Percentiles rank a stretch among this genome's conserved stretches.
Conservation (phyloP, 2,888 invertebrate species). For the Drosophila pegasa region DNA sequence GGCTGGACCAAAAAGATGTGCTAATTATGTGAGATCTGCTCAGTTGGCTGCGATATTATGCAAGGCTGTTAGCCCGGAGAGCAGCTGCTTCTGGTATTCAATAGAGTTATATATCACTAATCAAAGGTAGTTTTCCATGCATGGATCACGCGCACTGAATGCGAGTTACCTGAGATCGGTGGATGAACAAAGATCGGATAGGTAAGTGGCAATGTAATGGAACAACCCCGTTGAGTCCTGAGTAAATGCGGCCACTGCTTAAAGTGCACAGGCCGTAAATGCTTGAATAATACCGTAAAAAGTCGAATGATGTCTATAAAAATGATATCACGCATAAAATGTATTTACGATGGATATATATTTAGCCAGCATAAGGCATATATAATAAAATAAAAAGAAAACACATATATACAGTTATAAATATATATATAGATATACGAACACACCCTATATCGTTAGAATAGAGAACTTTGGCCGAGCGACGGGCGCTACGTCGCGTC, state of each 20-base stretch:
- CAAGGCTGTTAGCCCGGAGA: not conserved
- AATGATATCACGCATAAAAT: conserved; percentile 29
- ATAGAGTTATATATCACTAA: not conserved
- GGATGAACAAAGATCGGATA: not conserved
- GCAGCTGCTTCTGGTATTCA: not conserved
- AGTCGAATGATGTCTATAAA: conserved; percentile 18
- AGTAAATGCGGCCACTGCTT: not conserved
- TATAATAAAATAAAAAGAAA: conserved; percentile 4
- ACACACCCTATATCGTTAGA: conserved; percentile 48
- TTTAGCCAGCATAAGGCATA: conserved; percentile 17
- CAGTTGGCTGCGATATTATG: conserved; percentile 10
- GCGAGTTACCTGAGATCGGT: conserved; percentile 30
- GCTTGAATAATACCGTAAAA: conserved; percentile 32
- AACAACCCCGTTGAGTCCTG: not conserved
- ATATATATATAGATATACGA: conserved; percentile 26
- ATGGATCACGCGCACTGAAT: not conserved
- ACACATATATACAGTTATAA: conserved; percentile 8
- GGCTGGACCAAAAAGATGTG: conserved; percentile 33
- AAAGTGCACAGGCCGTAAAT: conserved; percentile 2
- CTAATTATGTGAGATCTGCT: conserved; percentile 36
- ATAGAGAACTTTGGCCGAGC: conserved; percentile 38
- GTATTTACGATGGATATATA: too few relatives aligned
- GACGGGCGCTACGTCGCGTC: conserved; percentile 60
- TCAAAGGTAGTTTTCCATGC: conserved; percentile 20
- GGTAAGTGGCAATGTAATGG: not conserved